phyloP scores from a whole-genome alignment of 2,797 vertebrate genomes.

The Macropodus opercularis region DNA sequence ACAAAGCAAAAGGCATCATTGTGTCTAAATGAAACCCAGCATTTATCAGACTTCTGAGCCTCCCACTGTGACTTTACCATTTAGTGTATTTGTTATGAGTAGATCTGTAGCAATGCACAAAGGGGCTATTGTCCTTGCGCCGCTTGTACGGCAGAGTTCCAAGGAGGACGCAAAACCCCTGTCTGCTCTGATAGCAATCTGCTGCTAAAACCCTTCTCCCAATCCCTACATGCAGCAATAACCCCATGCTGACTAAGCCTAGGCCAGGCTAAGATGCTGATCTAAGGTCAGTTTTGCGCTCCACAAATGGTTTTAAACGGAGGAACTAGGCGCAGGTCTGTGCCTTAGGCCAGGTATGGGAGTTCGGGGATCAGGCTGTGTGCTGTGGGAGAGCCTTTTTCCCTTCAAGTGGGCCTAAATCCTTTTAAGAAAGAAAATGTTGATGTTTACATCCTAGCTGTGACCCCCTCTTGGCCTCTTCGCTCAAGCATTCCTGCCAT shows the following conservation, averaged over 20 bases:
- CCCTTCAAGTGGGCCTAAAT: constrained; percentile 79
- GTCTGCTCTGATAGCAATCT: constrained; percentile 81
- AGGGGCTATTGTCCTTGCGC: constrained; percentile 67
- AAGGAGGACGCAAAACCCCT: constrained; percentile 75
- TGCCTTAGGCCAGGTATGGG: constrained; percentile 72
- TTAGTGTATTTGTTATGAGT: constrained; percentile 76
- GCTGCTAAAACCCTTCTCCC: constrained; percentile 72
- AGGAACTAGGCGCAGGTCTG: constrained; percentile 71
- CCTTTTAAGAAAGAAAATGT: constrained; percentile 84
- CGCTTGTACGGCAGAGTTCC: constrained; percentile 70
- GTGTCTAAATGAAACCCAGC: constrained; percentile 59
- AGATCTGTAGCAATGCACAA: constrained; percentile 73
- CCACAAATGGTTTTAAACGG: constrained; percentile 64
- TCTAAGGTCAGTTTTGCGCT: constrained; percentile 68
- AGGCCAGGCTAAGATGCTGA: constrained; percentile 65
- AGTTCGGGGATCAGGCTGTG: constrained; percentile 75
- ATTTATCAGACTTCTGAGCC: constrained; percentile 62
- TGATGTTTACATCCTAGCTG: constrained; percentile 84
- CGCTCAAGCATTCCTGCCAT: constrained; percentile 81
- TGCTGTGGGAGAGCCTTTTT: constrained; percentile 69
- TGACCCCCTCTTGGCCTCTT: constrained; percentile 81
- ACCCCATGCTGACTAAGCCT: constrained; percentile 68
- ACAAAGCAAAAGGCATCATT: constrained; percentile 55
- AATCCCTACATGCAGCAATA: constrained; percentile 67
- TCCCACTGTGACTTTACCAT: constrained; percentile 73